Percentiles rank a stretch among this genome's conserved stretches.
Evolutionary conservation across 37 sponge, comb jelly and placozoan species (phyloP).

Genomic region (Aphrocallistes beatrix): DNA sequence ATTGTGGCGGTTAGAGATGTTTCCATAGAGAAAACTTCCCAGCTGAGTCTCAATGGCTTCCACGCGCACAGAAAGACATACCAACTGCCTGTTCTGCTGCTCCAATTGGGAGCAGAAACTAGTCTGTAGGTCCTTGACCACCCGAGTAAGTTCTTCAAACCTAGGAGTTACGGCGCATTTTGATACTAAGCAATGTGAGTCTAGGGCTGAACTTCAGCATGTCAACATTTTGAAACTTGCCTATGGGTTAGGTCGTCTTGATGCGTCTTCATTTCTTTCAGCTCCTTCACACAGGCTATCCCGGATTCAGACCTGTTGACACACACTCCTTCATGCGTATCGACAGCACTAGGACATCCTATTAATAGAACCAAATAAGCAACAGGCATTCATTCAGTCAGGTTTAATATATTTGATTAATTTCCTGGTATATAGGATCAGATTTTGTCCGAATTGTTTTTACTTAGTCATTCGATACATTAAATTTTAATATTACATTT

Average conservation of each 20-base stretch:
- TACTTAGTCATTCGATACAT: too few species aligned
- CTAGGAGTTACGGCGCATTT: too few species aligned
- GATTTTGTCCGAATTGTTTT: too few species aligned
- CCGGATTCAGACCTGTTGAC: constrained; percentile 7
- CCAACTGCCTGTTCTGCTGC: constrained; percentile 7
- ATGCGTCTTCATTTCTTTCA: not conserved
- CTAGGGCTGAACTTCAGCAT: too few species aligned
- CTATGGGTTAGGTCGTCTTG: not conserved
- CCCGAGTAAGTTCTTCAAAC: not conserved
- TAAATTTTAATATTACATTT: too few species aligned
- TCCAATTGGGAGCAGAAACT: not conserved
- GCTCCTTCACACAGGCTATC: not conserved
- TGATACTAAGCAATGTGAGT: too few species aligned
- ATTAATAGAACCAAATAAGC: not conserved
- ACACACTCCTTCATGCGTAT: not conserved
- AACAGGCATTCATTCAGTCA: not conserved
- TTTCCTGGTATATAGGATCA: too few species aligned
- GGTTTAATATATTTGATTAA: too few species aligned
- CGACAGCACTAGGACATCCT: not conserved
- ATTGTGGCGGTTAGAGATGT: not conserved
- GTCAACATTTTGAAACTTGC: too few species aligned
- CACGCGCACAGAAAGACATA: not conserved
- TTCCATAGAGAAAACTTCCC: not conserved
- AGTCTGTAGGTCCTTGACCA: not conserved
- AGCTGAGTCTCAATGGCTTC: constrained; percentile 6